phyloP scores from a whole-genome alignment of 2,888 invertebrate species.

The Leptarthrus brevirostris region DNA sequence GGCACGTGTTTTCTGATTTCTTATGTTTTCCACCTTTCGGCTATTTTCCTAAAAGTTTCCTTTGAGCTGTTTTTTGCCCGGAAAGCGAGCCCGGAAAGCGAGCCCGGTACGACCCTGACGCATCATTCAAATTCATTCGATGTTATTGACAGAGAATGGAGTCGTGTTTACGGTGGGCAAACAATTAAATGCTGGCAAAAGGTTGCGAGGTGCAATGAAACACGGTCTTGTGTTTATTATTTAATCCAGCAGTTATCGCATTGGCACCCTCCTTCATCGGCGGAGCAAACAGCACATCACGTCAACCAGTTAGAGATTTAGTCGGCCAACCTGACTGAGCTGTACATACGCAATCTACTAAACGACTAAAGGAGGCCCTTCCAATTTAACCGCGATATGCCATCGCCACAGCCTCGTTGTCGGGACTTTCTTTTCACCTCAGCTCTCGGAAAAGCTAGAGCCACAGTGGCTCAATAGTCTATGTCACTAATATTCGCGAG shows the following conservation, averaged over 20 bases:
- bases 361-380: no score
- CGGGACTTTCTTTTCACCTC: no score
- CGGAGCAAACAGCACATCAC: not conserved
- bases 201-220: slow-evolving; percentile 39
- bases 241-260: slow-evolving; percentile 43
- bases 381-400: no score
- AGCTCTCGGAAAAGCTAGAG: not conserved
- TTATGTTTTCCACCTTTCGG: slow-evolving; percentile 26
- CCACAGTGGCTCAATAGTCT: slow-evolving; percentile 3
- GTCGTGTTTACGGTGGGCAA: slow-evolving; percentile 36
- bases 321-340: no score
- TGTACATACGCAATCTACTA: no score
- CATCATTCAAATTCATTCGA: slow-evolving; percentile 49
- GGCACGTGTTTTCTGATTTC: slow-evolving; percentile 50
- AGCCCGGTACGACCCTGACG: slow-evolving; percentile 24
- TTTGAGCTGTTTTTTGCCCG: not conserved
- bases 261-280: not conserved
- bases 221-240: slow-evolving; percentile 44
- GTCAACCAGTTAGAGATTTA: no score
- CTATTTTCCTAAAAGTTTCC: not conserved
- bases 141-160: slow-evolving; percentile 52
- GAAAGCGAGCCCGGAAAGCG: not conserved
- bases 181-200: slow-evolving; percentile 43
- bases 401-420: no score
- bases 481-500: slow-evolving; percentile 26